phyloP scores from a whole-genome alignment of 2,888 invertebrate genomes.

The Synergus gifuensis region DNA sequence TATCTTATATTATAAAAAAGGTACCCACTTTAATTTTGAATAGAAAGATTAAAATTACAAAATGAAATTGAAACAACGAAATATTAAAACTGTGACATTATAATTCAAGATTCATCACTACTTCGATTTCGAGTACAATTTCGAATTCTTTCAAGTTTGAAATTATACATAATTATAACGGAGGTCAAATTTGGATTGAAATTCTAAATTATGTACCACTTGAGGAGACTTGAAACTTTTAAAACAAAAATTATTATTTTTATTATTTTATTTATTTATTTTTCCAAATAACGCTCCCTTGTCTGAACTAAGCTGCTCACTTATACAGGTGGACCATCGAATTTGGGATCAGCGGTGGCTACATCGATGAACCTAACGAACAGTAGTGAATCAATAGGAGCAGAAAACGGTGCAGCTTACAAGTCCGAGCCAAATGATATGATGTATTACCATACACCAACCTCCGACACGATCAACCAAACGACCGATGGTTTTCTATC shows the following conservation, averaged over 20 bases:
- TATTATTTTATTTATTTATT: too few relatives aligned
- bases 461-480: conserved; percentile 84
- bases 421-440: conserved; percentile 87
- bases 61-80: too few relatives aligned
- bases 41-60: too few relatives aligned
- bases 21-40: too few relatives aligned
- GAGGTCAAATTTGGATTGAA: neutral
- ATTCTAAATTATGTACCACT: neutral
- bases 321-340: conserved; percentile 78
- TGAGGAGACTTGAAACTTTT: neutral
- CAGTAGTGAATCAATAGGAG: conserved; percentile 84
- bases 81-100: too few relatives aligned
- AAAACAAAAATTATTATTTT: too few relatives aligned
- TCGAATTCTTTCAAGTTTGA: too few relatives aligned
- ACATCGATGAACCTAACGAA: conserved; percentile 89
- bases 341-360: conserved; percentile 86
- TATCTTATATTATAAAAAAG: too few relatives aligned
- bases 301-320: conserved; percentile 70
- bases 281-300: conserved; percentile 41
- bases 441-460: conserved; percentile 84
- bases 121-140: too few relatives aligned
- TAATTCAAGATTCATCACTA: too few relatives aligned
- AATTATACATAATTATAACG: neutral
- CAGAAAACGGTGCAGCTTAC: conserved; percentile 81
- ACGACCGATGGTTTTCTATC: conserved; percentile 92